Evolutionary conservation across 2,113 vertebrate genomes (phyloP).

Genomic region (Ophiodon elongatus): DNA sequence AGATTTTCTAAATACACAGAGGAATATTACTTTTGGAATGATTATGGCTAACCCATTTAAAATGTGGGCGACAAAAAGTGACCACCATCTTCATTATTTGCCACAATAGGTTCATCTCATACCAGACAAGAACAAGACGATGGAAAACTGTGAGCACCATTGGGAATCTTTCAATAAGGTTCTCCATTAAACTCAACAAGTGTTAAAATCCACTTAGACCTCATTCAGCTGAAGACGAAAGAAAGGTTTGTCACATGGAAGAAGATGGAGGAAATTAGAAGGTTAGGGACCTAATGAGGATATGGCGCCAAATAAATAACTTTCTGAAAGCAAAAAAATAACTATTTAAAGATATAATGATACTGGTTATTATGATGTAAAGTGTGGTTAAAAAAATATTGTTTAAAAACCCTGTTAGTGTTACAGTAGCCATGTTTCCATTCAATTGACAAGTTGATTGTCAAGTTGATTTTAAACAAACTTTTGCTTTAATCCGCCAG

Average conservation of each 20-base stretch:
- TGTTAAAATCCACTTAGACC: constrained; percentile 15
- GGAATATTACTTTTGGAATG: not conserved
- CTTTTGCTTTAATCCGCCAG: not conserved
- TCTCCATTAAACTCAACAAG: constrained; percentile 22
- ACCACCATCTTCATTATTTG: not conserved
- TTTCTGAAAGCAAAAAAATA: not conserved
- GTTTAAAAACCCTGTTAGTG: not conserved
- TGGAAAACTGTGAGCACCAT: constrained; percentile 60
- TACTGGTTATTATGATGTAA: not conserved
- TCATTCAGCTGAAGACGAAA: constrained; percentile 24
- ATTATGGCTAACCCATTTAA: constrained; percentile 26
- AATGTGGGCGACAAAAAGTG: not conserved
- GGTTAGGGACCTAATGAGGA: not conserved
- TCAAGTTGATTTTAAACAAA: not conserved
- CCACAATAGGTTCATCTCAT: not conserved
- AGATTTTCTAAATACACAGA: not conserved
- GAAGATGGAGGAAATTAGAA: constrained; percentile 4
- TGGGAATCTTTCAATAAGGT: constrained; percentile 43
- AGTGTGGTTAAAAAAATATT: not conserved
- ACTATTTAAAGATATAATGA: not conserved
- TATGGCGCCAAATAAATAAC: constrained; percentile 7
- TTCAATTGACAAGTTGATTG: not conserved
- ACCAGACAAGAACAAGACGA: constrained; percentile 4
- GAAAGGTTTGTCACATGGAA: constrained; percentile 3
- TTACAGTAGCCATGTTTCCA: not conserved